Conservation (phyloP, 2,113 vertebrate genomes). For the Neotoma lepida region DNA sequence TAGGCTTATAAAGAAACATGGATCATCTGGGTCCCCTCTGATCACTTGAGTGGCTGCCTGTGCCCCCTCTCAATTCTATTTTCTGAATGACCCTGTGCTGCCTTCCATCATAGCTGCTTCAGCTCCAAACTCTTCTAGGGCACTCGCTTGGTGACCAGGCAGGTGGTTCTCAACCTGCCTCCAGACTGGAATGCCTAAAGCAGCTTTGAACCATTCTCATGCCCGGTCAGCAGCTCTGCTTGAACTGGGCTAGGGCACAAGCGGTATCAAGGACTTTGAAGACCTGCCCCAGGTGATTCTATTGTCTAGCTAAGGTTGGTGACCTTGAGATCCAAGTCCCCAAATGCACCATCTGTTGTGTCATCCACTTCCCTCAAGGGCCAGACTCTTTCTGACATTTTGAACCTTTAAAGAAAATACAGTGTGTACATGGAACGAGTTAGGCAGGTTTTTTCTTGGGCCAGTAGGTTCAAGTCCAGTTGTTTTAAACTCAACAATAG, state of each 20-base stretch:
- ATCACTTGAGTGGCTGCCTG: neutral
- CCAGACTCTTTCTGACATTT: constrained; percentile 31
- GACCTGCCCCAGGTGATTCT: neutral
- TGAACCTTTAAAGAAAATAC: constrained; percentile 59
- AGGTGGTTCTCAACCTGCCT: constrained; percentile 9
- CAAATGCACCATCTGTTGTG: neutral
- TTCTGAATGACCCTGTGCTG: neutral
- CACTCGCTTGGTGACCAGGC: neutral
- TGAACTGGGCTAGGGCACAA: constrained; percentile 21
- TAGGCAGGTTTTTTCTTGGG: constrained; percentile 66
- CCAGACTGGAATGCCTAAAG: neutral
- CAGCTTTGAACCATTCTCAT: neutral
- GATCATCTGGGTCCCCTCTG: neutral
- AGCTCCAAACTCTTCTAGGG: neutral
- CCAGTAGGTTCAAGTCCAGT: constrained; percentile 34
- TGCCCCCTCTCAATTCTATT: neutral
- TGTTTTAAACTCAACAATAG: constrained; percentile 63
- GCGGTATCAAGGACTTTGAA: neutral
- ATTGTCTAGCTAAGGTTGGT: neutral
- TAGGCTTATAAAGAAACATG: neutral
- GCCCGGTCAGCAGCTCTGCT: neutral
- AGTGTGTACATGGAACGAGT: constrained; percentile 43
- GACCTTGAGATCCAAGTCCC: neutral
- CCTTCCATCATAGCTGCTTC: neutral
- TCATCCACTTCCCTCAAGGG: neutral